phyloP scores from a whole-genome alignment of 2,888 invertebrate genomes.

The Pterobdella sp. region DNA sequence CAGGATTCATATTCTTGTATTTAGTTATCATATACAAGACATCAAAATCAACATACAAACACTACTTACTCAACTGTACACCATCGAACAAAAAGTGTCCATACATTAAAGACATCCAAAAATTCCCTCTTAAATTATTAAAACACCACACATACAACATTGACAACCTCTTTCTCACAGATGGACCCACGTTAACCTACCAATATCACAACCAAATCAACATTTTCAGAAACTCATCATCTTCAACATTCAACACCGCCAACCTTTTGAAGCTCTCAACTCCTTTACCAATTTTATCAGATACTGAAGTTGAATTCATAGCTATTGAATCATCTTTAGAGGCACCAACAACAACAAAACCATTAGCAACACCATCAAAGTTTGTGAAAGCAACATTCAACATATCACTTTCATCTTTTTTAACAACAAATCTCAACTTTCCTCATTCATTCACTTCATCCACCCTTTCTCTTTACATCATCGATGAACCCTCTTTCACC shows the following conservation, averaged over 20 bases:
- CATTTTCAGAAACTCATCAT: neutral
- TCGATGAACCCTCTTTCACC: neutral
- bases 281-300: neutral
- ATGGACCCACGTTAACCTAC: neutral
- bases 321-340: neutral
- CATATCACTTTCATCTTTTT: neutral
- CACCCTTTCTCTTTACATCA: neutral
- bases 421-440: neutral
- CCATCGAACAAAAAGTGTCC: neutral
- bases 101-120: neutral
- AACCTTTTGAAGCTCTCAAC: neutral
- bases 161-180: constrained; percentile 1
- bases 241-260: neutral
- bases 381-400: neutral
- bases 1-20: neutral
- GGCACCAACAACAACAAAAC: neutral
- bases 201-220: neutral
- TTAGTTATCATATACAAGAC: neutral
- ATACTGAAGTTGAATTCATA: neutral
- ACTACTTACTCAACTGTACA: neutral
- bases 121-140: neutral
- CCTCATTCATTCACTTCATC: neutral
- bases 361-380: neutral
- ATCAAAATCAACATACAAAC: neutral
- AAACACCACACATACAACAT: neutral